A percentile compares a stretch with the other conserved stretches of the same genome.
phyloP scores from a whole-genome alignment of 2,113 vertebrate species.

The Silurus asotus region DNA sequence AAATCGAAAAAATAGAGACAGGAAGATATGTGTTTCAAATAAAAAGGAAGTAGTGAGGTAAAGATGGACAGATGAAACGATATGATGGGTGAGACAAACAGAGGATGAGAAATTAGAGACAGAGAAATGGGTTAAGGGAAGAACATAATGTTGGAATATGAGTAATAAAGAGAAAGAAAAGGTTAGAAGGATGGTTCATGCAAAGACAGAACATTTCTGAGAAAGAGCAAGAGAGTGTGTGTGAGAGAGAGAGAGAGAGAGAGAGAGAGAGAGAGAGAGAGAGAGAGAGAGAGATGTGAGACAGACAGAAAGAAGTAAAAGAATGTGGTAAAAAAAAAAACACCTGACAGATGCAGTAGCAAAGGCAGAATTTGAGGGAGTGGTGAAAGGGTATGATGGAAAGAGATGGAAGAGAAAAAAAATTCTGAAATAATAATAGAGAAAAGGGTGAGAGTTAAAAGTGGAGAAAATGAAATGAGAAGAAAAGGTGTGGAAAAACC shows the following conservation, averaged over 20 bases:
- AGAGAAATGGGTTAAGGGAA: not conserved
- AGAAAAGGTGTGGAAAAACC: not conserved
- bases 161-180: not conserved
- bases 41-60: not conserved
- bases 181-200: not conserved
- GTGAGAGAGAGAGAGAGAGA: not conserved
- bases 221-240: not conserved
- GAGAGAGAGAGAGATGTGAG: not conserved
- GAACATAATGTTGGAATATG: not conserved
- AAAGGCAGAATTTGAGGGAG: not conserved
- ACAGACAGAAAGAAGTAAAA: not conserved
- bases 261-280: not conserved
- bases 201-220: not conserved
- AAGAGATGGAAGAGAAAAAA: too few relatives aligned
- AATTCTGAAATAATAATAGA: not conserved
- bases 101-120: not conserved
- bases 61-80: not conserved
- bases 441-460: not conserved
- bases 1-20: not conserved
- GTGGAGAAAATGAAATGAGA: not conserved
- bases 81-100: not conserved
- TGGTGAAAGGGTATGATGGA: not conserved
- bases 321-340: not conserved
- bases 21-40: not conserved
- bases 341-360: not conserved